These are phyloP conservation scores for Pipistrellus pipistrellus DNA, from an alignment of 2,797 vertebrate species.

Conservation along the genomic window DNA sequence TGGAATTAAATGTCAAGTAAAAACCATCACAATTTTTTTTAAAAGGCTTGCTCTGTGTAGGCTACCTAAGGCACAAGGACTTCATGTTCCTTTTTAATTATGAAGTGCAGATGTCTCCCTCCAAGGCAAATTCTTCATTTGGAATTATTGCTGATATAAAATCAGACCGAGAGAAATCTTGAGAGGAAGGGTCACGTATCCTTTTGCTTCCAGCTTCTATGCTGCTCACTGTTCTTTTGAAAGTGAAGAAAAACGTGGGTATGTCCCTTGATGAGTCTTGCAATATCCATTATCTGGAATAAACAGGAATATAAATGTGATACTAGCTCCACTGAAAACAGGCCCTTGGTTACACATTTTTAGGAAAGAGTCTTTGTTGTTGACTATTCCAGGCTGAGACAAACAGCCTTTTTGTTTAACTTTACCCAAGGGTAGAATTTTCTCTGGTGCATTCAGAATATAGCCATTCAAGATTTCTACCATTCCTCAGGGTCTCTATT, in stretches of 20 bases:
- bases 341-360: not conserved
- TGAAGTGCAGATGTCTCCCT: conserved; percentile 10
- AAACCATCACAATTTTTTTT: conserved; percentile 33
- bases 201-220: not conserved
- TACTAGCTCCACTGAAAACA: not conserved
- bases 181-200: not conserved
- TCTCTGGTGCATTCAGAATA: not conserved
- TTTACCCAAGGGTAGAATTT: not conserved
- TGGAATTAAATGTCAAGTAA: conserved; percentile 58
- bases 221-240: not conserved
- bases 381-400: not conserved
- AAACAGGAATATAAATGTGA: not conserved
- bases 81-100: conserved; percentile 38
- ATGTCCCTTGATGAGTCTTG: not conserved
- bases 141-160: conserved; percentile 44
- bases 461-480: not conserved
- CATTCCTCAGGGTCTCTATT: not conserved
- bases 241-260: not conserved
- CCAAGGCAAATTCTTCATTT: not conserved
- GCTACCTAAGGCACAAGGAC: not conserved
- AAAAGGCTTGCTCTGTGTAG: not conserved
- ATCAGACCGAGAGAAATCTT: conserved; percentile 13
- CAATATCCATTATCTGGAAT: not conserved
- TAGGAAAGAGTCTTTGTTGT: not conserved
- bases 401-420: not conserved